phyloP scores from a whole-genome alignment of 2,113 vertebrate genomes.

The Papio anubis region DNA sequence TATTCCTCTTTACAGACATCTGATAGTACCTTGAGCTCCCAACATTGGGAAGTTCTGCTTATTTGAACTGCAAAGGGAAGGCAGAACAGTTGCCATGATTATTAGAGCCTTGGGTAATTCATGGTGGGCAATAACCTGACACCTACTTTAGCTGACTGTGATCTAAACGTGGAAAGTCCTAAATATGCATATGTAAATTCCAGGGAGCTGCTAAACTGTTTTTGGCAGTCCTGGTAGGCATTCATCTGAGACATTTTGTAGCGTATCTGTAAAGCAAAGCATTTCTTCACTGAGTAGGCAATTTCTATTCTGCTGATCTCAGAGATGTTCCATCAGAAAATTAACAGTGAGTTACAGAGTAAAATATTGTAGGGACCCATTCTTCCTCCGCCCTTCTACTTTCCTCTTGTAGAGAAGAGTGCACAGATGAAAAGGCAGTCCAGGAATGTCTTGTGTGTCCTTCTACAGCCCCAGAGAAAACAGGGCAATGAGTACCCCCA shows the following conservation, averaged over 20 bases:
- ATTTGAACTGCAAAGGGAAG: neutral
- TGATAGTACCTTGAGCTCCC: neutral
- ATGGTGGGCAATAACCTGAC: neutral
- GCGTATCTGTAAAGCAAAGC: neutral
- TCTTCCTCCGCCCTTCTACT: no score
- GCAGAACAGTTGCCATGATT: neutral
- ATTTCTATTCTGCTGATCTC: neutral
- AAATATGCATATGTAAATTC: neutral
- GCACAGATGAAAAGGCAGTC: neutral
- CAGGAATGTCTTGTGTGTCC: neutral
- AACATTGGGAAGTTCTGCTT: neutral
- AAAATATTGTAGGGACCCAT: neutral
- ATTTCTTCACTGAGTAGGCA: neutral
- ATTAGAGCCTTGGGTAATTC: neutral
- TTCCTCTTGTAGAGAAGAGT: neutral
- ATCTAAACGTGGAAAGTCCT: neutral
- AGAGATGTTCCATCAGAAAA: neutral
- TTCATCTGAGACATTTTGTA: neutral
- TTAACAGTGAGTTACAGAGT: neutral
- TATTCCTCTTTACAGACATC: neutral
- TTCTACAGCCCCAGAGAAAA: neutral
- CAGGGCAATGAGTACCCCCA: rapidly evolving
- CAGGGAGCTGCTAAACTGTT: neutral
- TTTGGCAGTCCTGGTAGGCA: neutral
- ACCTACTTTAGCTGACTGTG: neutral